Conservation (phyloP, 2,888 invertebrate genomes). For the Trichacis sp. region DNA sequence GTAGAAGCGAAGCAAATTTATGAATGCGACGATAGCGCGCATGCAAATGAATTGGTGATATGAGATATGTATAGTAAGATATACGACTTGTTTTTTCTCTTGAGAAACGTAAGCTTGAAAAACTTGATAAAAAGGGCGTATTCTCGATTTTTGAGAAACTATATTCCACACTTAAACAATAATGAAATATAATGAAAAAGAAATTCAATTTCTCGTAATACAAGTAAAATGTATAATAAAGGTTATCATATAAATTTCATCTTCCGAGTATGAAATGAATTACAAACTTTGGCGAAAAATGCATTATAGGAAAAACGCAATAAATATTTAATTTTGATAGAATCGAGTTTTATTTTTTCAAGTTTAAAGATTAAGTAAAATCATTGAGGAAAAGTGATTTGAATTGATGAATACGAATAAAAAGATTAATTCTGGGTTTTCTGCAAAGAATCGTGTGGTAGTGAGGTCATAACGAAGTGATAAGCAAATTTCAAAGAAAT, state of each 20-base stretch:
- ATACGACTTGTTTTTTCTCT: too few relatives aligned
- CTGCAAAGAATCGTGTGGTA: background rate
- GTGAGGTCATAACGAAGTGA: background rate
- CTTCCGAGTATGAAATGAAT: too few relatives aligned
- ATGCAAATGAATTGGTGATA: background rate
- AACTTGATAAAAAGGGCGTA: too few relatives aligned
- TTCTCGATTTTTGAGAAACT: too few relatives aligned
- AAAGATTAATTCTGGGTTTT: background rate
- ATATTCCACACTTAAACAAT: too few relatives aligned
- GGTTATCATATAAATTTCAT: background rate
- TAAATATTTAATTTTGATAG: too few relatives aligned
- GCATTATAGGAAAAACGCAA: too few relatives aligned
- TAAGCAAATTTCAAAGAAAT: constrained; percentile 15
- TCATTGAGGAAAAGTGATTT: background rate
- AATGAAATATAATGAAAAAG: too few relatives aligned
- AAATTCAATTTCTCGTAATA: too few relatives aligned
- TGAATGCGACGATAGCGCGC: constrained; percentile 1
- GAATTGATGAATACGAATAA: too few relatives aligned
- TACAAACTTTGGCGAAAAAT: too few relatives aligned
- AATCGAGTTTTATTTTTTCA: background rate
- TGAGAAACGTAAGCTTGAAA: too few relatives aligned
- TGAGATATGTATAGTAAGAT: background rate
- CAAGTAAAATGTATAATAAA: constrained; percentile 4
- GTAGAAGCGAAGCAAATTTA: background rate
- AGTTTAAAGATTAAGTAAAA: background rate